Percentiles rank a stretch among this genome's conserved stretches.
Evolutionary conservation across 2,113 vertebrate genomes (phyloP).

Genomic region (Charadrius vociferus): DNA sequence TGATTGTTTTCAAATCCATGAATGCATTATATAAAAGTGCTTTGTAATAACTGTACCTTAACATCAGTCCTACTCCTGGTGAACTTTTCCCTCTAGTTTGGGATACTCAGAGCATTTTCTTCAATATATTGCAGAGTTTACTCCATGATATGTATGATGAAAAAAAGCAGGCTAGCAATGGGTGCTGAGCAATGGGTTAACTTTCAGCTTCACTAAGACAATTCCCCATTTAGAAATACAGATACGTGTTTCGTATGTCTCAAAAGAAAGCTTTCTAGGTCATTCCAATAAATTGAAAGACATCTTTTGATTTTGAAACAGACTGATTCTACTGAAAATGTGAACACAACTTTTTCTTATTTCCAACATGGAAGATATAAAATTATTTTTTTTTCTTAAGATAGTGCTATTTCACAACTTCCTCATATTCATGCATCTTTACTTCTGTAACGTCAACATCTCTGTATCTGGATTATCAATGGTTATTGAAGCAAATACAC

Average conservation of each 20-base stretch:
- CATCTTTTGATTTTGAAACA: background rate
- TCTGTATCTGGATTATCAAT: background rate
- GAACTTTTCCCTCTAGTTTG: background rate
- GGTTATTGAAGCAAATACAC: background rate
- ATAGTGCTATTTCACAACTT: background rate
- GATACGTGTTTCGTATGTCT: background rate
- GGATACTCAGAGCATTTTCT: background rate
- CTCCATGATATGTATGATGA: background rate
- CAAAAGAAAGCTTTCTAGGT: background rate
- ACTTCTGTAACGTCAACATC: background rate
- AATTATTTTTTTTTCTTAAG: background rate
- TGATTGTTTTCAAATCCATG: background rate
- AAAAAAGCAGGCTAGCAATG: background rate
- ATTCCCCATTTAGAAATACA: background rate
- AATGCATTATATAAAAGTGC: background rate
- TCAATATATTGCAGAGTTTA: background rate
- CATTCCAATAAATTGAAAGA: background rate
- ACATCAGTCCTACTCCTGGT: background rate
- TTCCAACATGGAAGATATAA: background rate
- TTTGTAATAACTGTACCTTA: background rate
- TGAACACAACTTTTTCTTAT: background rate
- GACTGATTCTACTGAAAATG: background rate
- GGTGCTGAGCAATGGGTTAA: background rate
- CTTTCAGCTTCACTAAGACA: background rate
- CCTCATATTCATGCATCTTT: background rate